Percentiles rank a stretch among this genome's conserved stretches.
Conservation (phyloP, 2,888 invertebrate species). For the Caenorhabditis japonica region DNA sequence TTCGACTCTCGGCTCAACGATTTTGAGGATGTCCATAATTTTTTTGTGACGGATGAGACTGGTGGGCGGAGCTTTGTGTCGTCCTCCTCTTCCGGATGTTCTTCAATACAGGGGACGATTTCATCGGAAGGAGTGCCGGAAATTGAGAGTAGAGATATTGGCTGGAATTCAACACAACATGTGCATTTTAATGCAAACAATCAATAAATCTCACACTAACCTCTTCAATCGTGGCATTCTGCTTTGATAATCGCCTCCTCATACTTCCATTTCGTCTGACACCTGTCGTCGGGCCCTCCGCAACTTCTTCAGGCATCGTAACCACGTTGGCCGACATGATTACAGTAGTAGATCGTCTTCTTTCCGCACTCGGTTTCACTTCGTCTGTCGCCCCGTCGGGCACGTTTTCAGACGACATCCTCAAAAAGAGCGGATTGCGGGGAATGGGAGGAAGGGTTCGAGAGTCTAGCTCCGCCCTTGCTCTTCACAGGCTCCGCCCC, state of each 20-base stretch:
- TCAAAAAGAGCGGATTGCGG: neutral
- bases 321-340: conserved; percentile 48
- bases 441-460: neutral
- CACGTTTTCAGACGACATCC: conserved; percentile 18
- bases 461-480: conserved; percentile 24
- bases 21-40: conserved; percentile 37
- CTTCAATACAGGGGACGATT: conserved; percentile 28
- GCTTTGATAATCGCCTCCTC: conserved; percentile 55
- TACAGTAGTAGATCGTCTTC: conserved; percentile 44
- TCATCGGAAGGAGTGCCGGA: conserved; percentile 18
- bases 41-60: conserved; percentile 5
- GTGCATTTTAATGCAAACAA: neutral
- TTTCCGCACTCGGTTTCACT: conserved; percentile 6
- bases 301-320: conserved; percentile 9
- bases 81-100: conserved; percentile 50
- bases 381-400: conserved; percentile 6
- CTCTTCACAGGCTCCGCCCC: conserved; percentile 10
- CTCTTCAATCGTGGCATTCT: conserved; percentile 58
- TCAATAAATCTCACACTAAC: conserved; percentile 8
- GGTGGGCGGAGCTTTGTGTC: conserved; percentile 54
- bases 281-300: conserved; percentile 5
- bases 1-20: conserved; percentile 82
- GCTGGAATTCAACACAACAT: conserved; percentile 10
- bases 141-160: conserved; percentile 25
- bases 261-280: conserved; percentile 34